Evolutionary conservation across 2,888 invertebrate genomes (phyloP).

Genomic region (Dicyrtoma fusca): DNA sequence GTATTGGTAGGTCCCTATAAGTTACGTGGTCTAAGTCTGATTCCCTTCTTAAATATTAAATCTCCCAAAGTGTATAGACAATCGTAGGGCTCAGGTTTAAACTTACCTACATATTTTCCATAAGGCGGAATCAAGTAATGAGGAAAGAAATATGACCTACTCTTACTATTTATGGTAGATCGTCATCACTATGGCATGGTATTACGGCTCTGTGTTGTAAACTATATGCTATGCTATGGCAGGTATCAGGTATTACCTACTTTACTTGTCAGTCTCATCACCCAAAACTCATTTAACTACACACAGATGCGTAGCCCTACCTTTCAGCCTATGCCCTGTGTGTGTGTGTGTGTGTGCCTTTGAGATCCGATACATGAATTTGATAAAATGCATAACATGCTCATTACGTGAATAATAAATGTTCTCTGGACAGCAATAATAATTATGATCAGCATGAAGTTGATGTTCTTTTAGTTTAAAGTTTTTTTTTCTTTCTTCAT

Average conservation of each 20-base stretch:
- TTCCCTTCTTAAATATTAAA: neutral
- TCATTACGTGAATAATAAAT: neutral
- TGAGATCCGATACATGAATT: slow-evolving; percentile 8
- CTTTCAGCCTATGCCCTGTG: too few relatives aligned
- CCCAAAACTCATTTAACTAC: too few relatives aligned
- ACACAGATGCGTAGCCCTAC: too few relatives aligned
- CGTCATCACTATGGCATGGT: too few relatives aligned
- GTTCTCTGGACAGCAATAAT: slow-evolving; percentile 10
- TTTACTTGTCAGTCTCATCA: too few relatives aligned
- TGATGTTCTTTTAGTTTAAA: too few relatives aligned
- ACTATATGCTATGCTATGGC: too few relatives aligned
- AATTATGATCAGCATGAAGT: neutral
- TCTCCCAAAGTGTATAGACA: neutral
- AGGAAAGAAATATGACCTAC: slow-evolving; percentile 23
- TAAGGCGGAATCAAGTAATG: slow-evolving; percentile 11
- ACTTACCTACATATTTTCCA: slow-evolving; percentile 7
- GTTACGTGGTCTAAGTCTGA: too few relatives aligned
- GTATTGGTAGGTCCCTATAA: neutral
- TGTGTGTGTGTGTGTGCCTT: too few relatives aligned
- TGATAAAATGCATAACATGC: slow-evolving; percentile 3
- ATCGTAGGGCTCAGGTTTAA: neutral
- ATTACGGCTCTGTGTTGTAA: too few relatives aligned
- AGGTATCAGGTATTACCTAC: too few relatives aligned
- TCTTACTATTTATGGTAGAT: neutral
- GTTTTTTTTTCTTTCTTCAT: too few relatives aligned